Percentiles rank a stretch among this genome's conserved stretches.
phyloP scores from a whole-genome alignment of 2,797 vertebrate species.

The Loriculus beryllinus region DNA sequence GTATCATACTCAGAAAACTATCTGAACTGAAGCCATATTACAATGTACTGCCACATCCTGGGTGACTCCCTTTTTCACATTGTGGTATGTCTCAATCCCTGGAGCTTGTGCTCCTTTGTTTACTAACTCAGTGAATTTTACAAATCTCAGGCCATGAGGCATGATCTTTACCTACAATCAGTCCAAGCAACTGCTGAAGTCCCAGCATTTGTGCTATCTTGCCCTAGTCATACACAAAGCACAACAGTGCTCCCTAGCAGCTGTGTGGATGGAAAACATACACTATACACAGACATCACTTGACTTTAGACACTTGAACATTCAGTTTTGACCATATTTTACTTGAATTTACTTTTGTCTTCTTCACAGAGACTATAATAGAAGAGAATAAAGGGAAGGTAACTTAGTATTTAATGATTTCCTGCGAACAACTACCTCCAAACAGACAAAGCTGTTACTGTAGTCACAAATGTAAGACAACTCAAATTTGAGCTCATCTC shows the following conservation, averaged over 20 bases:
- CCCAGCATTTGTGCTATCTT: neutral
- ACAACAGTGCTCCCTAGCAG: neutral
- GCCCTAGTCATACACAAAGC: neutral
- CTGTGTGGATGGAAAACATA: neutral
- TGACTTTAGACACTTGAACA: neutral
- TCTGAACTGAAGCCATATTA: neutral
- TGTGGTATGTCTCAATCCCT: neutral
- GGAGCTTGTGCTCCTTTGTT: neutral
- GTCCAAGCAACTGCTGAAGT: neutral
- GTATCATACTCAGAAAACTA: neutral
- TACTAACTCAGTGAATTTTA: neutral
- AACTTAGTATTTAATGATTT: neutral
- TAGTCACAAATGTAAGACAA: neutral
- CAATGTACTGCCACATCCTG: neutral
- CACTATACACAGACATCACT: rapidly evolving
- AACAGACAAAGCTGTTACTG: neutral
- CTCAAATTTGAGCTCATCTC: neutral
- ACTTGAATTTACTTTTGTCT: neutral
- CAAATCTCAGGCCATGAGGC: neutral
- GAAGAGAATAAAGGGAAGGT: neutral
- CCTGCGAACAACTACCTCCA: neutral
- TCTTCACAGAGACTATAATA: neutral
- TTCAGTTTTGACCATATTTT: neutral
- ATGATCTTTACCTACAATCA: neutral
- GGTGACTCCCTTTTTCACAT: neutral